Percentiles rank a stretch among this genome's conserved stretches.
These are phyloP conservation scores for Lasioglossum albipes DNA, from an alignment of 1,140 invertebrate genomes.

Conservation along the genomic window DNA sequence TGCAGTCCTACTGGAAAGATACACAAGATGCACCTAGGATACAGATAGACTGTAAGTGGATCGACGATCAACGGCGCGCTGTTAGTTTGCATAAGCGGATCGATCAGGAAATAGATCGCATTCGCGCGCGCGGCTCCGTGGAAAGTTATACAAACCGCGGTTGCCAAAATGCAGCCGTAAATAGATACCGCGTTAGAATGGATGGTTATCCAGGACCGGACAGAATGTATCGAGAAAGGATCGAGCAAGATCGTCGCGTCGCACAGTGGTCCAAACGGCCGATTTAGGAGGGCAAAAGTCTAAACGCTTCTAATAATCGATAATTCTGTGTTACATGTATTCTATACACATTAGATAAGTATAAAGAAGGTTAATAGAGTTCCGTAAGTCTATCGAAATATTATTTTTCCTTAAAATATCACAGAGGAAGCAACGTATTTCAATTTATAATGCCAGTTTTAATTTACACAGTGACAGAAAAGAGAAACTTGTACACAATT, in stretches of 20 bases:
- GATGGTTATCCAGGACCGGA: neutral
- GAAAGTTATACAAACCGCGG: constrained; percentile 7
- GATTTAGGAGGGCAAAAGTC: no score
- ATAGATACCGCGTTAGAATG: constrained; percentile 1
- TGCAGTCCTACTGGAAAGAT: neutral
- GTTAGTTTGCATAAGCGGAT: constrained; percentile 17
- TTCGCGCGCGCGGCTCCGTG: neutral
- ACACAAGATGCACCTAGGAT: neutral
- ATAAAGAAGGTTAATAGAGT: no score
- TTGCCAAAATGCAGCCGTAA: constrained; percentile 22
- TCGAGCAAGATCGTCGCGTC: neutral
- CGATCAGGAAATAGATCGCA: constrained; percentile 40
- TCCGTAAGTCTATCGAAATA: no score
- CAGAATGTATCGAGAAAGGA: neutral
- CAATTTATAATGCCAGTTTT: no score
- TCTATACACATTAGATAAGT: no score
- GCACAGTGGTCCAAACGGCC: no score
- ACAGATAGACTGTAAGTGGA: neutral
- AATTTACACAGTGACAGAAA: no score
- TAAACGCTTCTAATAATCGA: no score
- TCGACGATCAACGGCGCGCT: neutral
- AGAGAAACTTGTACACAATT: no score
- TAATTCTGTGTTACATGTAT: no score
- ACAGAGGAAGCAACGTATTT: no score
- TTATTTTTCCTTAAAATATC: no score